phyloP scores from a whole-genome alignment of 2,797 vertebrate genomes.

The Eulemur rubriventer region DNA sequence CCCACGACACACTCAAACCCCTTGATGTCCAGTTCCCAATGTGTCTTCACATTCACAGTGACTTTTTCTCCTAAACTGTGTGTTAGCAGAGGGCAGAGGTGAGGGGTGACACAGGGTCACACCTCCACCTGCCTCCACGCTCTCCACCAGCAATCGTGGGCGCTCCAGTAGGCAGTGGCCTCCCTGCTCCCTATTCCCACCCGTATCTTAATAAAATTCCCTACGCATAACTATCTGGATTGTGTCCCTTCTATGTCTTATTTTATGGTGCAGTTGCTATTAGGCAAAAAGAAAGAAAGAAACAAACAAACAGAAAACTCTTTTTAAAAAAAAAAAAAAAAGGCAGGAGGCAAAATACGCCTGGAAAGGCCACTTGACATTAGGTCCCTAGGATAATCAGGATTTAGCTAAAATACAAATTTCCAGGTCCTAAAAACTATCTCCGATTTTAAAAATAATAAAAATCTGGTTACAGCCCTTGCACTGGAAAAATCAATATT shows the following conservation, averaged over 20 bases:
- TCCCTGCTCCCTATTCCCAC: not conserved
- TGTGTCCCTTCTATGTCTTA: not conserved
- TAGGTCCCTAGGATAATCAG: not conserved
- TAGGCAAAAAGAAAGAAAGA: not conserved
- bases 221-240: not conserved
- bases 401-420: not conserved
- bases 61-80: not conserved
- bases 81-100: not conserved
- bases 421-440: constrained; percentile 1
- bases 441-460: constrained; percentile 29
- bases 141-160: not conserved
- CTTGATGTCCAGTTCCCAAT: not conserved
- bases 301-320: not conserved
- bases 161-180: not conserved
- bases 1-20: not conserved
- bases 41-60: not conserved
- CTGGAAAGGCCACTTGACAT: not conserved
- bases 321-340: not conserved
- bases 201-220: not conserved
- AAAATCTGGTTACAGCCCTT: not conserved
- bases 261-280: constrained; percentile 11
- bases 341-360: not conserved
- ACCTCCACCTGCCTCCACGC: not conserved
- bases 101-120: not conserved
- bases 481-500: constrained; percentile 41